Evolutionary conservation across 1,140 invertebrate species (phyloP), one percentile per base, ranked within the genome.

Genomic region (Neodiprion pinetum): DNA sequence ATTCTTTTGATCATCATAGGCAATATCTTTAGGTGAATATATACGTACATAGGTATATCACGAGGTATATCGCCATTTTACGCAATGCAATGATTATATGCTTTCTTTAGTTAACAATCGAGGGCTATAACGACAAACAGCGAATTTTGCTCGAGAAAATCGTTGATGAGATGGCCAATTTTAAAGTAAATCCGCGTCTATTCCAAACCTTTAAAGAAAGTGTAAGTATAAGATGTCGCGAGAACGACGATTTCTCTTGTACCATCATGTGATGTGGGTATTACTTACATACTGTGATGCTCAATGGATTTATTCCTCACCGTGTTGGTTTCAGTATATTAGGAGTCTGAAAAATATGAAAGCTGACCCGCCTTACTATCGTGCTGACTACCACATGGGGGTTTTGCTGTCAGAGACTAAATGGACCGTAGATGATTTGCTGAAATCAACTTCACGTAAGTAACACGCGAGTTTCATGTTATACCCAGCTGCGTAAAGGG

Each of bases 51-150:
- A 21, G 17, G 17, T 21, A 21, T 21, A 21, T 21, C 17, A 21
- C 14, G 48, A 5, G 49, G 12, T 21, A 17, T 17, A 70, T 70
- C 14, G 28, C 5, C 5, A 70, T 28, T 70, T 11, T n/a, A 53
- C 50, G 17, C 48, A 12, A 75, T 12, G 10, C 8, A 73, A 71
- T 70, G 70, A 49, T 21, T 21, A 21, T 21, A 21, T 66, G 75
- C 78, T 70, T 11, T 74, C 61, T 89, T 47, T 85, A 97, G 95
- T 88, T 98, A 70, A 90, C 89, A 40, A 91, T 99, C 78, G 91
- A 92, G 73, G 98, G 98, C 8, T 99, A 98, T 84, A 97, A 94
- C 87, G 93, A 98, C 80, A 99, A 99, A 84, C 94, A 97, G 79
- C 91, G 93, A 75, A 92, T 97, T 53, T 86, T 99, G 0, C 84